Conservation (phyloP, 2,888 invertebrate species). For the Eupeodes latifasciatus region DNA sequence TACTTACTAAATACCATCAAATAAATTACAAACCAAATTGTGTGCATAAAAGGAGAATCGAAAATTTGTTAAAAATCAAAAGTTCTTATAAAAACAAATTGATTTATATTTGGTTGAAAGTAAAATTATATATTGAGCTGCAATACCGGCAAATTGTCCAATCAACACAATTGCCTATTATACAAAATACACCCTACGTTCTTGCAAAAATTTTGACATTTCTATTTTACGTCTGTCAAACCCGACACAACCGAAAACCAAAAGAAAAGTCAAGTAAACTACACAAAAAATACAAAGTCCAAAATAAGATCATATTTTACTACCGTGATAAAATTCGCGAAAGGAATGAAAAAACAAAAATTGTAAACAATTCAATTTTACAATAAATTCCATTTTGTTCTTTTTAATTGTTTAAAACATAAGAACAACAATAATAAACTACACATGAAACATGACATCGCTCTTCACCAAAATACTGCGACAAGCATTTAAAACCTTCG, state of each 20-base stretch:
- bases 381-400: background rate
- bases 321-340: background rate
- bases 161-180: background rate
- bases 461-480: slow-evolving; percentile 88
- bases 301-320: background rate
- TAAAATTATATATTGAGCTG: background rate
- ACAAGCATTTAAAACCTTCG: slow-evolving; percentile 90
- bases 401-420: background rate
- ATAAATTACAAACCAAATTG: no score
- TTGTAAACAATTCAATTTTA: slow-evolving; percentile 36
- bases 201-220: background rate
- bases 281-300: slow-evolving; percentile 14
- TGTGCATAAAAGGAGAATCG: no score
- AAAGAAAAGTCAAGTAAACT: background rate
- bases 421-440: background rate
- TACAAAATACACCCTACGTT: background rate
- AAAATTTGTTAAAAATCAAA: no score
- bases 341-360: slow-evolving; percentile 10
- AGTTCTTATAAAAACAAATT: no score
- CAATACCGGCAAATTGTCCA: background rate
- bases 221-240: background rate
- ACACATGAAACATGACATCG: slow-evolving; percentile 84
- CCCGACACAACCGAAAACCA: background rate
- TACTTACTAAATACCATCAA: no score
- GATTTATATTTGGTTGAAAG: no score